Conservation (phyloP, 2,797 vertebrate species). For the Mus caroli region DNA sequence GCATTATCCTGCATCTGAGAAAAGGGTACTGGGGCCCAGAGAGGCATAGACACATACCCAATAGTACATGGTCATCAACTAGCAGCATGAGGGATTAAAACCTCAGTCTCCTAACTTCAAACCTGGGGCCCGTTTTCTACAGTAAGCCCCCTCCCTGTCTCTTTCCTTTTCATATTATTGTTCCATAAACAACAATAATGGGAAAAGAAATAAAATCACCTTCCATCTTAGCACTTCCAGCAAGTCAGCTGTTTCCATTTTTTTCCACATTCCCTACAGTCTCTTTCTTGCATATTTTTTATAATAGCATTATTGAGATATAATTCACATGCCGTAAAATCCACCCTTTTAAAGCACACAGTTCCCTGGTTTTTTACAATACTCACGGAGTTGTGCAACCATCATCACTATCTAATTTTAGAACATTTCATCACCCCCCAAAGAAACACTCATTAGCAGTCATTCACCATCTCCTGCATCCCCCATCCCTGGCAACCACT, state of each 20-base stretch:
- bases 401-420: slow-evolving; percentile 65
- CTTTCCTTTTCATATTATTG: not conserved
- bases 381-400: not conserved
- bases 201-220: slow-evolving; percentile 21
- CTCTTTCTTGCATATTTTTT: slow-evolving; percentile 68
- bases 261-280: slow-evolving; percentile 53
- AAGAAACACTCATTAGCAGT: slow-evolving; percentile 56
- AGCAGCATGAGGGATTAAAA: not conserved
- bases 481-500: not conserved
- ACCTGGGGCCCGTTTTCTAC: not conserved
- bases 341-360: slow-evolving; percentile 57
- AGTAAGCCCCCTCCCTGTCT: not conserved
- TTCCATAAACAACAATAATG: slow-evolving; percentile 31
- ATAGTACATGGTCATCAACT: not conserved
- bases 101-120: not conserved
- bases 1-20: not conserved
- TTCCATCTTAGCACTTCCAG: slow-evolving; percentile 22
- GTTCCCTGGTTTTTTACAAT: slow-evolving; percentile 35
- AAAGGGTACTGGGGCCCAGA: not conserved
- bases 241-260: slow-evolving; percentile 74
- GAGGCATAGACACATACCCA: not conserved
- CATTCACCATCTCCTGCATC: not conserved
- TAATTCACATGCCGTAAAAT: slow-evolving; percentile 66
- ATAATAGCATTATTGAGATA: slow-evolving; percentile 66
- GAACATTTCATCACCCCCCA: slow-evolving; percentile 56